Evolutionary conservation across 1,140 invertebrate species (phyloP).

Genomic region (Octopus bimaculoides): DNA sequence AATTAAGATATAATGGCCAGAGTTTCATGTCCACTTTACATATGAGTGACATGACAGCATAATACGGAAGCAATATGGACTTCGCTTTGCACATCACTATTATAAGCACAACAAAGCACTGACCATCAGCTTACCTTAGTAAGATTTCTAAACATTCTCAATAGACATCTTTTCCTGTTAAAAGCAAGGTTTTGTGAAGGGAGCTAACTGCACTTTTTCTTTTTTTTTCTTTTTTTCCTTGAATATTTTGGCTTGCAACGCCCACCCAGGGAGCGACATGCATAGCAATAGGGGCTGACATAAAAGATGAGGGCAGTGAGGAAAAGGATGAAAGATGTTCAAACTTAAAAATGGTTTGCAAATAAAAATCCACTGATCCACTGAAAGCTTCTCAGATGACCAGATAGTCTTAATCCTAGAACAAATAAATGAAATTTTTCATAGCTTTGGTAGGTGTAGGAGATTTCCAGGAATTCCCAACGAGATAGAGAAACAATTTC

Average conservation of each 20-base stretch:
- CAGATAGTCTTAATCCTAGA: background rate
- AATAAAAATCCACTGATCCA: background rate
- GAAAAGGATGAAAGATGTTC: background rate
- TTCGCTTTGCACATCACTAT: background rate
- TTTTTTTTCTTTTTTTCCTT: background rate
- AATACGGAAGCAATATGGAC: background rate
- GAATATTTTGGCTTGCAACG: conserved; percentile 3
- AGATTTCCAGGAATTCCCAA: conserved; percentile 9
- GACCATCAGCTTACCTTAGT: conserved; percentile 4
- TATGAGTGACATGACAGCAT: background rate
- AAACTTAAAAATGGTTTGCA: background rate
- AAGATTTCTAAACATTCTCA: conserved; percentile 1
- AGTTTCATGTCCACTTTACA: conserved; percentile 7
- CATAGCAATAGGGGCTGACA: background rate
- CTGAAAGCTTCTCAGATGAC: background rate
- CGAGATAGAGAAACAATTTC: conserved; percentile 2
- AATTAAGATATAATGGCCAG: background rate
- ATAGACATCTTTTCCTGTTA: background rate
- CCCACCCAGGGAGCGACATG: conserved; percentile 1
- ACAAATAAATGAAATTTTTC: conserved; percentile 6
- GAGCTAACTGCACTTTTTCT: background rate
- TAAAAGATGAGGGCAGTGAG: background rate
- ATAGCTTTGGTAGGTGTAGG: background rate
- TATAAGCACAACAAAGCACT: background rate
- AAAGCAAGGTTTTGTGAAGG: background rate